These are phyloP conservation scores for Tokudaia muenninki DNA, from an alignment of 2,797 vertebrate species.

Conservation along the genomic window DNA sequence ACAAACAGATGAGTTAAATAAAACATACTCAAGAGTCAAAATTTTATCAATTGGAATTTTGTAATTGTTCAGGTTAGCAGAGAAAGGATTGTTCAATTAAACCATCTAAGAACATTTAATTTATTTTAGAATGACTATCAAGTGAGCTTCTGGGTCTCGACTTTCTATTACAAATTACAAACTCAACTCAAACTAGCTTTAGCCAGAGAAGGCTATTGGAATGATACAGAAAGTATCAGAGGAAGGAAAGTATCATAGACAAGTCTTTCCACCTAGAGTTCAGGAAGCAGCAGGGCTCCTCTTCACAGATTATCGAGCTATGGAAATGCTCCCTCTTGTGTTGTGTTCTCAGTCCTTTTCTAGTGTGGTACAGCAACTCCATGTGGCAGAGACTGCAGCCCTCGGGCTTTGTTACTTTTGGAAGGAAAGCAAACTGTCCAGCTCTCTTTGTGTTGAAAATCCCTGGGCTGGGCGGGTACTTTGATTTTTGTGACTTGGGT, in stretches of 20 bases:
- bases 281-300: not conserved
- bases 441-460: conserved; percentile 19
- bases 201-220: conserved; percentile 21
- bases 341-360: conserved; percentile 36
- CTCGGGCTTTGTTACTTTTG: conserved; percentile 28
- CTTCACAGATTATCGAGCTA: not conserved
- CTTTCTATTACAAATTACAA: conserved; percentile 47
- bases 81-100: conserved; percentile 56
- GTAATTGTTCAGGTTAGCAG: conserved; percentile 13
- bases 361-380: not conserved
- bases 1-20: conserved; percentile 32
- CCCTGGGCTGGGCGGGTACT: conserved; percentile 1
- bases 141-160: conserved; percentile 18
- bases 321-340: not conserved
- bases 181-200: conserved; percentile 53
- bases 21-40: conserved; percentile 49
- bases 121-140: conserved; percentile 46
- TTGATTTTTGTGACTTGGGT: conserved; percentile 38
- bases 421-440: not conserved
- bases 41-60: conserved; percentile 52
- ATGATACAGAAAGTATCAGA: not conserved
- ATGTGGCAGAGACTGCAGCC: not conserved
- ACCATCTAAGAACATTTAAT: not conserved
- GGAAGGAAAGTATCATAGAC: not conserved
- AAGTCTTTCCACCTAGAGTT: not conserved